A percentile compares a stretch with the other conserved stretches of the same genome.
These are phyloP conservation scores for Mantis religiosa DNA, from an alignment of 2,888 invertebrate genomes.

Conservation along the genomic window DNA sequence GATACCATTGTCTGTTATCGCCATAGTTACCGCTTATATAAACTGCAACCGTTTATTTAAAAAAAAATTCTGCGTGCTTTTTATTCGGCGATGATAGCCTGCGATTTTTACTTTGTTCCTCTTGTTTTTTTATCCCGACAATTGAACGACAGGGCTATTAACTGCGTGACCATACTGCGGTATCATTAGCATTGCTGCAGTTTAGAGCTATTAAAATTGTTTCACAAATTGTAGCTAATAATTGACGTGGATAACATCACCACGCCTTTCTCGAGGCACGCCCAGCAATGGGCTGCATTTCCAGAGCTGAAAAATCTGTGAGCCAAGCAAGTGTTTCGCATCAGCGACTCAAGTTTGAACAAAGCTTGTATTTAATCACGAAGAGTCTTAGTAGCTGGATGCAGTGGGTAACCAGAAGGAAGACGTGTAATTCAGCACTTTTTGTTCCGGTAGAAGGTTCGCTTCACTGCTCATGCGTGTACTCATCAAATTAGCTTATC, in stretches of 20 bases:
- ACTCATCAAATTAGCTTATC: not conserved
- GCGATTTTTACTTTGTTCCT: too few relatives aligned
- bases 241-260: not conserved
- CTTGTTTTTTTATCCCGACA: too few relatives aligned
- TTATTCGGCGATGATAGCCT: too few relatives aligned
- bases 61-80: too few relatives aligned
- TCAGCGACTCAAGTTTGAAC: not conserved
- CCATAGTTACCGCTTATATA: too few relatives aligned
- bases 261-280: not conserved
- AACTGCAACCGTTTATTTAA: too few relatives aligned
- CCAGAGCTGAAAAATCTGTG: not conserved
- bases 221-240: not conserved
- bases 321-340: not conserved
- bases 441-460: not conserved
- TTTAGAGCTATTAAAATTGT: not conserved
- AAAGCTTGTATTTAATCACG: not conserved
- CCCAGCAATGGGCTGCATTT: not conserved
- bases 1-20: too few relatives aligned
- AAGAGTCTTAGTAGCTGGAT: not conserved
- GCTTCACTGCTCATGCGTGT: not conserved
- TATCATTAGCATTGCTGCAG: not conserved
- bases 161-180: too few relatives aligned
- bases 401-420: not conserved
- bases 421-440: not conserved
- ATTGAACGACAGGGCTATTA: not conserved